phyloP scores from a whole-genome alignment of 2,113 vertebrate genomes.

The Brienomyrus longianalis region DNA sequence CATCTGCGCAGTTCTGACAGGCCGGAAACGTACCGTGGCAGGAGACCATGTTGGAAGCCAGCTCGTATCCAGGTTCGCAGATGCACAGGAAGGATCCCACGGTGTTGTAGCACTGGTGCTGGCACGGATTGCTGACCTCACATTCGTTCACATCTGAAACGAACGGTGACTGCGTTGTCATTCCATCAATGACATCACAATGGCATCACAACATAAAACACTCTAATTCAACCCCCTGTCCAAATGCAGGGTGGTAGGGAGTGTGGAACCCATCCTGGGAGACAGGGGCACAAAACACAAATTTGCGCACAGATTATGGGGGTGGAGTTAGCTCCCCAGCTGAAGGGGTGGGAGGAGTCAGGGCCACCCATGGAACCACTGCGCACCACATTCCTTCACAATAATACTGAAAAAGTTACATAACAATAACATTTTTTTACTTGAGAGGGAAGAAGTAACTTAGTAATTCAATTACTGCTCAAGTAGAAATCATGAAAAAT shows the following conservation, averaged over 20 bases:
- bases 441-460: not conserved
- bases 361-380: not conserved
- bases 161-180: not conserved
- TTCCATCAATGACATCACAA: not conserved
- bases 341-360: not conserved
- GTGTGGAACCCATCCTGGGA: not conserved
- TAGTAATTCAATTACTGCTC: not conserved
- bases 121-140: slow-evolving; percentile 77
- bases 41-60: slow-evolving; percentile 75
- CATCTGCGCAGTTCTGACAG: not conserved
- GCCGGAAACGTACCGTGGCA: slow-evolving; percentile 55
- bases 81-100: slow-evolving; percentile 91
- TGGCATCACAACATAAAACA: not conserved
- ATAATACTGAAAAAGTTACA: not conserved
- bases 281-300: not conserved
- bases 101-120: slow-evolving; percentile 88
- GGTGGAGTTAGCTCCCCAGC: not conserved
- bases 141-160: slow-evolving; percentile 83
- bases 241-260: not conserved
- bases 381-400: not conserved
- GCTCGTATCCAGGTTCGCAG: slow-evolving; percentile 84
- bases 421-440: not conserved
- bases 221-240: not conserved
- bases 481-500: not conserved
- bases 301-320: not conserved